A percentile compares a stretch with the other conserved stretches of the same genome.
phyloP scores from a whole-genome alignment of 92 coral and sea anemone genomes.

The Palythoa grandiflora region DNA sequence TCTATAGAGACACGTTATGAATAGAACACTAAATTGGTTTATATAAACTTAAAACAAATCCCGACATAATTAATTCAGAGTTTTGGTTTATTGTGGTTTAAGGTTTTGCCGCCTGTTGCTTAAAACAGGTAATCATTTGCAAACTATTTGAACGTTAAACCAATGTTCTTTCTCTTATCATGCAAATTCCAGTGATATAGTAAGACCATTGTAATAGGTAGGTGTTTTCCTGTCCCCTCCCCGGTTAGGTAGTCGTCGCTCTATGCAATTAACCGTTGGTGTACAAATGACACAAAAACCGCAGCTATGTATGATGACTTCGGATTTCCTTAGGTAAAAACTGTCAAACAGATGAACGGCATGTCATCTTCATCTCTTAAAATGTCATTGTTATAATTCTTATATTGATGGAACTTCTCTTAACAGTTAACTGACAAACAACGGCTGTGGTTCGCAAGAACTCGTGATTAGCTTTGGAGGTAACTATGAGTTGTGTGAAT shows the following conservation, averaged over 20 bases:
- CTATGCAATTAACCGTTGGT: constrained; percentile 41
- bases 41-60: not conserved
- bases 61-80: constrained; percentile 23
- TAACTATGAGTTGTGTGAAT: not conserved
- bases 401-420: not conserved
- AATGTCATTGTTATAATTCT: not conserved
- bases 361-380: not conserved
- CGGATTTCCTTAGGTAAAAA: not conserved
- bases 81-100: constrained; percentile 5
- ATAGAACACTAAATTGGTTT: too few species aligned
- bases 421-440: not conserved
- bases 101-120: not conserved
- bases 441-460: not conserved
- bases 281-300: constrained; percentile 42
- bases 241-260: constrained; percentile 7
- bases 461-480: not conserved
- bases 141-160: not conserved
- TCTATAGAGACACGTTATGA: too few species aligned
- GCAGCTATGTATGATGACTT: constrained; percentile 6
- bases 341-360: constrained; percentile 17
- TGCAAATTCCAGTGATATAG: not conserved
- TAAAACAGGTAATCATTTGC: not conserved
- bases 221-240: constrained; percentile 12
- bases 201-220: not conserved
- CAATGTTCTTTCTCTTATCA: not conserved